Conservation (phyloP, 2,113 vertebrate genomes). For the Murina feae region DNA sequence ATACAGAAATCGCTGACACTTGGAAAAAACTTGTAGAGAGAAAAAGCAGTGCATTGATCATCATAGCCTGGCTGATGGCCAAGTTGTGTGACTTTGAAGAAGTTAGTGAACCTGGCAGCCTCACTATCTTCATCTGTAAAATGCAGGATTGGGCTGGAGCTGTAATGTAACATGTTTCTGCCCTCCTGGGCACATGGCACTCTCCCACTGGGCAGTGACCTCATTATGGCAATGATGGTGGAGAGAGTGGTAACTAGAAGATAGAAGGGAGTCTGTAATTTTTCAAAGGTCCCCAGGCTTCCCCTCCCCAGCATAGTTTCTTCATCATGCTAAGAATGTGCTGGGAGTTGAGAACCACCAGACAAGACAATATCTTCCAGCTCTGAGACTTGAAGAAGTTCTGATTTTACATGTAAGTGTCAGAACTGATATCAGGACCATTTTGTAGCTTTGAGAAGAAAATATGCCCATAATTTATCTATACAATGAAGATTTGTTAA, state of each 20-base stretch:
- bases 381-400: background rate
- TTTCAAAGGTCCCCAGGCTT: background rate
- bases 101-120: background rate
- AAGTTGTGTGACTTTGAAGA: background rate
- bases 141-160: background rate
- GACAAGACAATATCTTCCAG: background rate
- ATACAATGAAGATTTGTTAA: constrained; percentile 1
- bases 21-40: background rate
- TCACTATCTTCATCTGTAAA: background rate
- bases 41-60: background rate
- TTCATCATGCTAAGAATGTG: background rate
- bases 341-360: background rate
- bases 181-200: background rate
- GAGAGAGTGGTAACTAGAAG: background rate
- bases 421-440: background rate
- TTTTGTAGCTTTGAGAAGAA: background rate
- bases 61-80: background rate
- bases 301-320: background rate
- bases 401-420: background rate
- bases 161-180: background rate
- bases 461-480: background rate
- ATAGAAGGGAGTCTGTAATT: background rate
- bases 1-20: background rate
- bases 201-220: background rate
- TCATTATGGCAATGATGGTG: background rate